A percentile compares a stretch with the other conserved stretches of the same genome.
Conservation (phyloP, 2,888 invertebrate species). For the Pristionchus arcanus region DNA sequence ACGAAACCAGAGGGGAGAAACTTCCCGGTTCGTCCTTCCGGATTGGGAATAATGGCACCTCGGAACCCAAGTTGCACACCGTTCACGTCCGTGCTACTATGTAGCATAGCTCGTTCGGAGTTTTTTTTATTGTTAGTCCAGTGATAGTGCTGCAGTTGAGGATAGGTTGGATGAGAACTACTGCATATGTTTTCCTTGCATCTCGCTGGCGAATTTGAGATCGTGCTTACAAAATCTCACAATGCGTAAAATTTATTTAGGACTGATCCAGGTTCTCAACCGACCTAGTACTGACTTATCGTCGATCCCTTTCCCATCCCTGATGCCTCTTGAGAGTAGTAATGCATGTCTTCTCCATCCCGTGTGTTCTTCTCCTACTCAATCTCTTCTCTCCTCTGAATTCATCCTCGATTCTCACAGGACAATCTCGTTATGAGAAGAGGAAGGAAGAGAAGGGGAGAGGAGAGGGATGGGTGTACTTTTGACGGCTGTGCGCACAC, state of each 20-base stretch:
- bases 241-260: no score
- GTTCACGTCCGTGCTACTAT: no score
- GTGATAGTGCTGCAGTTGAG: not conserved
- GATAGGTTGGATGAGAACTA: not conserved
- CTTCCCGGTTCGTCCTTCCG: not conserved
- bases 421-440: constrained; percentile 49
- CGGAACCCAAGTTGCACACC: not conserved
- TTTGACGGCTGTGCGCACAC: not conserved
- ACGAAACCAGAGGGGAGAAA: not conserved
- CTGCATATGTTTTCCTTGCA: no score
- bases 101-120: no score
- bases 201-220: no score
- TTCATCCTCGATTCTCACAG: constrained; percentile 34
- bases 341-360: not conserved
- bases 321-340: not conserved
- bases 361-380: constrained; percentile 15
- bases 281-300: no score
- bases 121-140: not conserved
- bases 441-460: not conserved
- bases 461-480: constrained; percentile 24
- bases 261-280: no score
- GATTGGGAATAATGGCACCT: not conserved
- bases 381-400: constrained; percentile 37
- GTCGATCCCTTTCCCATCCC: not conserved
- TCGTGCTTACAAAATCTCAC: no score